Conservation (phyloP, 2,888 invertebrate genomes). For the Leptopilina drosophilae region DNA sequence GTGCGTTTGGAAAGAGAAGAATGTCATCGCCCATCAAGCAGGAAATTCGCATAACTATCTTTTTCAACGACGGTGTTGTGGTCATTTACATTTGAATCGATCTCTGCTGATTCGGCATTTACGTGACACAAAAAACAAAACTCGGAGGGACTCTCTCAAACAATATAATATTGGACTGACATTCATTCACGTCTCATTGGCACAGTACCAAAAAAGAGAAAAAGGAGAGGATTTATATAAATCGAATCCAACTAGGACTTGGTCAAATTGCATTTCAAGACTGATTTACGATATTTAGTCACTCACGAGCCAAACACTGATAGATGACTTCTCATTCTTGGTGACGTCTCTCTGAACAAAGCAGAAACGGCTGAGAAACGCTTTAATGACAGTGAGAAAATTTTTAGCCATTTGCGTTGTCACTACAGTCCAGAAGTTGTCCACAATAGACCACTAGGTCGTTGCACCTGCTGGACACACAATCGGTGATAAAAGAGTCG, state of each 20-base stretch:
- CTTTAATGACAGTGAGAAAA: slow-evolving; percentile 24
- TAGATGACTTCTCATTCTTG: neutral
- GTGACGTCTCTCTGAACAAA: neutral
- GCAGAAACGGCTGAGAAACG: neutral
- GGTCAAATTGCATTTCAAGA: slow-evolving; percentile 13
- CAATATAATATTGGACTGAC: neutral
- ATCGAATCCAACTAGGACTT: slow-evolving; percentile 11
- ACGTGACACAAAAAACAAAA: slow-evolving; percentile 73
- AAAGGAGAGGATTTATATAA: slow-evolving; percentile 39
- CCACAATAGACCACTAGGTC: slow-evolving; percentile 52
- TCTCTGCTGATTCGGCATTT: slow-evolving; percentile 38
- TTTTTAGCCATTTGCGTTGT: slow-evolving; percentile 16
- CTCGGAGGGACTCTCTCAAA: slow-evolving; percentile 49
- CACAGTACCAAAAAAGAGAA: slow-evolving; percentile 45
- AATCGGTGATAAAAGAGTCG: slow-evolving; percentile 58
- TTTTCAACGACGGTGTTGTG: slow-evolving; percentile 82
- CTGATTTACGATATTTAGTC: slow-evolving; percentile 2
- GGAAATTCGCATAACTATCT: slow-evolving; percentile 84
- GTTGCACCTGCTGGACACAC: slow-evolving; percentile 57
- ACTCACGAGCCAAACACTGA: neutral
- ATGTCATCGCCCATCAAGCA: slow-evolving; percentile 84
- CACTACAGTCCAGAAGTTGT: slow-evolving; percentile 1
- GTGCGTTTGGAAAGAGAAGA: slow-evolving; percentile 45
- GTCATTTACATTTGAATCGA: slow-evolving; percentile 81
- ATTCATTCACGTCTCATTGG: slow-evolving; percentile 61